Conservation (phyloP, 2,797 vertebrate genomes). For the Hapalemur alaotrensis region DNA sequence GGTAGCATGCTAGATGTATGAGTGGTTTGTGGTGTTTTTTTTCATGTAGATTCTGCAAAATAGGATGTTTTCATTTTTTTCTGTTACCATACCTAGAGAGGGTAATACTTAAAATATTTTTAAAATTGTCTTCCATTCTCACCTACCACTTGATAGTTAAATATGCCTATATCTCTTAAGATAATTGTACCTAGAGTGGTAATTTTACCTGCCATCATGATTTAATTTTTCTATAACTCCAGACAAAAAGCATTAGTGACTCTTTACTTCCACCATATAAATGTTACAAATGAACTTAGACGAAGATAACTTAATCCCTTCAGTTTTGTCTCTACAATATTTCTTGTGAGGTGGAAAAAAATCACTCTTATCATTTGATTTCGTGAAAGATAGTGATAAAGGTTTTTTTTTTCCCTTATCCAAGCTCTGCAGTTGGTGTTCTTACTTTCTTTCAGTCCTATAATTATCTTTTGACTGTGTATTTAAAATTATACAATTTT, state of each 20-base stretch:
- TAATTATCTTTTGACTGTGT: background rate
- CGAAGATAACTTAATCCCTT: background rate
- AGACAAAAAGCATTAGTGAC: background rate
- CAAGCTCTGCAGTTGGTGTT: background rate
- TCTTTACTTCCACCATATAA: background rate
- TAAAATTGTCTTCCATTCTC: background rate
- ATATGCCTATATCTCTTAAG: background rate
- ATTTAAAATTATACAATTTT: background rate
- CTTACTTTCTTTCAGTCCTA: background rate
- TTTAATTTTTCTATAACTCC: background rate
- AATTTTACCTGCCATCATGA: background rate
- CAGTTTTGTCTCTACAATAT: background rate
- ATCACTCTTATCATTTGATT: background rate
- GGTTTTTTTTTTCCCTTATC: background rate
- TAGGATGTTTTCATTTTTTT: background rate
- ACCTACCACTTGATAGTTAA: background rate
- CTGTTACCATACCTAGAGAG: background rate
- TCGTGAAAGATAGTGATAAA: background rate
- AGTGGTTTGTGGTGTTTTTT: background rate
- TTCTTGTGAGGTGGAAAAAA: background rate
- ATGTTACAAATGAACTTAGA: background rate
- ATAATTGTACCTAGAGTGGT: background rate
- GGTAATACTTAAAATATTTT: background rate
- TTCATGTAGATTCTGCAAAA: background rate
- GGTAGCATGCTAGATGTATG: background rate